Evolutionary conservation across 2,113 vertebrate genomes (phyloP), one percentile per base, ranked within the genome.

Genomic region (Plotosus lineatus): DNA sequence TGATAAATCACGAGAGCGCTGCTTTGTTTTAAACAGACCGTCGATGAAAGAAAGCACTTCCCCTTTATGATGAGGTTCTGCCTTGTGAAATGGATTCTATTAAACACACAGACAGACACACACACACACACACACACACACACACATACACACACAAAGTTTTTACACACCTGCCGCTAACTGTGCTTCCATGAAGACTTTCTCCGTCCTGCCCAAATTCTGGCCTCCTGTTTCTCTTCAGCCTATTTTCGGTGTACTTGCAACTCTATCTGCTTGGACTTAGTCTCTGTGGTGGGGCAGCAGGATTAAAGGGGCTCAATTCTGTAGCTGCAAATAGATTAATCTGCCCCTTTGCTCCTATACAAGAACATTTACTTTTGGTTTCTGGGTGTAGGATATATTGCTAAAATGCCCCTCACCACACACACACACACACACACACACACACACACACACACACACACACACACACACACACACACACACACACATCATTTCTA

Each of bases 161-260:
- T 55, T 75, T 55, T 75, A 75, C 46, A 77, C 65, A 80, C 77
- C 72, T 72, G 63, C 19, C 69, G 79, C 74, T 85, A 74, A 44
- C 74, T 79, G 82, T 53, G 51, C 82, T 72, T 56, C 82, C 80
- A 82, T 38, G 65, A 72, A 69, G 44, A 71, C 28, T 81, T 86
- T 66, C 75, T 78, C 17, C 28, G 19, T 68, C 42, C 48, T 36
- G 58, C 83, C 83, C 80, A 80, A 82, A 86, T 83, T 77, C 82
- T 88, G 72, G 56, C 84, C 82, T 84, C 88, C 88, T 87, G 88
- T 88, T 79, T 86, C 82, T 68, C 80, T 83, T 85, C 81, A 84
- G 42, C 90, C 91, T 93, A 93, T 93, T 92, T 93, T 89, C 88
- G 92, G 91, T 87, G 66, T 88, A 88, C 86, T 31, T 91, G 91